Evolutionary conservation across 2,113 vertebrate genomes (phyloP), one percentile per base, ranked within the genome.

Genomic region (Mola mola): DNA sequence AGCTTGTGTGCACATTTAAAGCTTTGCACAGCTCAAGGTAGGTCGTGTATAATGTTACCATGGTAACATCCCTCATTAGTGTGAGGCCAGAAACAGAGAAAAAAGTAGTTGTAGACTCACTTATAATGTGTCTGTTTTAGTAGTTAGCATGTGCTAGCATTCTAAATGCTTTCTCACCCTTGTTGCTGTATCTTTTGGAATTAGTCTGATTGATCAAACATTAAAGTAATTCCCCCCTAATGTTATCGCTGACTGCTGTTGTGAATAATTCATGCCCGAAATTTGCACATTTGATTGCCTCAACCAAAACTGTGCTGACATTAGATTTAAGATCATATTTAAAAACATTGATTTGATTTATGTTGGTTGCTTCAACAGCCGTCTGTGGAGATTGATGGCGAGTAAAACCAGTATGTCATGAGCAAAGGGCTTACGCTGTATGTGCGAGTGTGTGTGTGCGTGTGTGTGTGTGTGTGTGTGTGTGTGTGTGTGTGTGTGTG

Each of bases 51-150:
- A 1, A 78, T 48, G 87, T 89, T 72, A 60, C 85, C 85, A 89
- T 89, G 85, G 87, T 77, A 77, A 88, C 82, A 51, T 75, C 66
- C 53, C 78, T 85, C 65, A 80, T 84, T 81, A 85, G 72, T 53
- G 55, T 49, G 73, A 76, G 57, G 49, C 69, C 55, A 63, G 64
- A 51, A 75, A 66, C 66, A 79, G 66, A n/a, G 50, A 60, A 66
- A 57, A 52, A 71, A 59, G 66, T 6, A 26, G 51, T 71, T 78
- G 79, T 84, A 74, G 72, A 79, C 83, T 82, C 79, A 76, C 50
- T 78, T 65, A 20, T 43, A 43, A 15, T 42, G 40, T 13, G 20
- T 16, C 46, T 61, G 80, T 56, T 25, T 13, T 33, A 20, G 55
- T 66, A 52, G 70, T 52, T 68, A 26, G 34, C 15, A n/a, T n/a